A percentile compares a stretch with the other conserved stretches of the same genome.
Conservation (phyloP, 2,888 invertebrate species). For the Byasa hedistus region DNA sequence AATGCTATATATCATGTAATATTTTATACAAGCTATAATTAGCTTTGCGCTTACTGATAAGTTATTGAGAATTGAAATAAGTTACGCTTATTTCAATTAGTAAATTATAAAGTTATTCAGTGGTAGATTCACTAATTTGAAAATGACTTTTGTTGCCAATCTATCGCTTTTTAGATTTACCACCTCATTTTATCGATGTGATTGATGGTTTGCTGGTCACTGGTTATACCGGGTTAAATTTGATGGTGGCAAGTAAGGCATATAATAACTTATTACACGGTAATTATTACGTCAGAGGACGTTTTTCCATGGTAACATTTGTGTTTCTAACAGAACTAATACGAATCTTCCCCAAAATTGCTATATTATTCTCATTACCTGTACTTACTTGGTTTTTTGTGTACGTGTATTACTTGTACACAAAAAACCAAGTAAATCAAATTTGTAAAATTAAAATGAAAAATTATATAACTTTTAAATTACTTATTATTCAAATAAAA, state of each 20-base stretch:
- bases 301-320: neutral
- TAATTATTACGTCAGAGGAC: neutral
- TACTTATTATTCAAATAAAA: no score
- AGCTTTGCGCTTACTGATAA: neutral
- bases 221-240: neutral
- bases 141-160: neutral
- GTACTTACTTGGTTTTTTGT: no score
- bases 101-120: neutral
- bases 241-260: neutral
- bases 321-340: neutral
- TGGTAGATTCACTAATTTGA: neutral
- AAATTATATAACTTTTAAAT: no score
- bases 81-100: neutral
- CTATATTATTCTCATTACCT: no score
- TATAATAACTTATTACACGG: neutral
- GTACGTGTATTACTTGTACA: no score
- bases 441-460: no score
- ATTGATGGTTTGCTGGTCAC: neutral
- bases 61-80: slow-evolving; percentile 1
- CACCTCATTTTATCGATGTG: neutral
- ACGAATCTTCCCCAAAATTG: neutral
- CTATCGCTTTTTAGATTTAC: neutral
- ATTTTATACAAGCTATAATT: slow-evolving; percentile 2
- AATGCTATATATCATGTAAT: neutral
- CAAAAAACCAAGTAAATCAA: no score